These are phyloP conservation scores for Tipula vernalis DNA, from an alignment of 2,888 invertebrate genomes.

Conservation along the genomic window DNA sequence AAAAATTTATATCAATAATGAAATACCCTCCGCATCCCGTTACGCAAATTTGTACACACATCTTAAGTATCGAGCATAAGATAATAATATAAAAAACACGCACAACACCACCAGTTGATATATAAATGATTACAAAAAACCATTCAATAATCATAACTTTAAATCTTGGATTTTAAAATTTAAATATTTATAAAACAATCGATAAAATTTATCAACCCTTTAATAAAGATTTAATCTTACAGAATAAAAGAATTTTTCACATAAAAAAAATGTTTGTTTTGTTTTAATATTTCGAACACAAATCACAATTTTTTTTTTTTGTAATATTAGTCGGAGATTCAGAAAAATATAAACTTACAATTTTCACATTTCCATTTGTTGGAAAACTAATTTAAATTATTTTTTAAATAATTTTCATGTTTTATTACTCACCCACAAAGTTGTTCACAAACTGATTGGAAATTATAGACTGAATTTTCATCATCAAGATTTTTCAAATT, in stretches of 20 bases:
- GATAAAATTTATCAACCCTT: not conserved
- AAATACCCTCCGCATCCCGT: not conserved
- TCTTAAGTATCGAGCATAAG: not conserved
- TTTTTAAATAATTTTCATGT: not conserved
- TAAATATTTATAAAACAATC: not conserved
- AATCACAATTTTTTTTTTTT: not conserved
- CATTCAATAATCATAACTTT: not conserved
- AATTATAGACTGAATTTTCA: slow-evolving; percentile 30
- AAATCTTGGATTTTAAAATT: not conserved
- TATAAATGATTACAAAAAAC: not conserved
- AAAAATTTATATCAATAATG: not conserved
- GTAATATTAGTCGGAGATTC: too few relatives aligned
- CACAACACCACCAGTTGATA: not conserved
- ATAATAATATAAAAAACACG: not conserved
- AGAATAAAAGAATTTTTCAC: not conserved
- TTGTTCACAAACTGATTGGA: slow-evolving; percentile 36
- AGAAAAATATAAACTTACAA: not conserved
- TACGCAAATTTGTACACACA: not conserved
- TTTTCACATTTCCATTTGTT: not conserved
- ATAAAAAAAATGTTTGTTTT: not conserved
- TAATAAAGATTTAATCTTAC: not conserved
- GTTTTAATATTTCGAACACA: not conserved
- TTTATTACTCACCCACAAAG: slow-evolving; percentile 35
- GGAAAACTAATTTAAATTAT: not conserved
- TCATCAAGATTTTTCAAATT: not conserved